These are phyloP conservation scores for Diarsia brunnea DNA, from an alignment of 2,888 invertebrate genomes.

Conservation along the genomic window DNA sequence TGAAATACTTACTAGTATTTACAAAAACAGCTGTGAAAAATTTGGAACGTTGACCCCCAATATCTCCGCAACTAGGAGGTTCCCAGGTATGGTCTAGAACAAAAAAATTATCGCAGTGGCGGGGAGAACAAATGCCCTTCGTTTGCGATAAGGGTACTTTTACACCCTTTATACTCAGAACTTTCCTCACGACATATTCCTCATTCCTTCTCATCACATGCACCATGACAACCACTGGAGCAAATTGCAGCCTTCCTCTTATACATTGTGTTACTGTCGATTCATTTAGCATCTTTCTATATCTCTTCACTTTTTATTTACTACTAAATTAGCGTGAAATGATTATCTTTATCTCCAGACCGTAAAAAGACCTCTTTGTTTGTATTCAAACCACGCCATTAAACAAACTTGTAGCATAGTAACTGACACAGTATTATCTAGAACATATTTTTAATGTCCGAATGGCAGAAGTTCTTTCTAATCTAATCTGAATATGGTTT, in stretches of 20 bases:
- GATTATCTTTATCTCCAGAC: neutral
- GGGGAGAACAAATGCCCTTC: too few relatives aligned
- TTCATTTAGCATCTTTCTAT: neutral
- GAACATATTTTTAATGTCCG: constrained; percentile 30
- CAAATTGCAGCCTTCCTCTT: neutral
- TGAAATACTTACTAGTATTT: too few relatives aligned
- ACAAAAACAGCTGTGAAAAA: too few relatives aligned
- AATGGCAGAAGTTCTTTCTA: constrained; percentile 19
- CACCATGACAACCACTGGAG: neutral
- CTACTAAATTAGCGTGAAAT: neutral
- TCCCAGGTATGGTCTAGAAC: too few relatives aligned
- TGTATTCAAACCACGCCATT: neutral
- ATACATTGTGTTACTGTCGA: neutral
- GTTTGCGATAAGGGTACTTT: too few relatives aligned
- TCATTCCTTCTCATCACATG: neutral
- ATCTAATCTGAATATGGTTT: constrained; percentile 40
- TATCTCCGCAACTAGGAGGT: too few relatives aligned
- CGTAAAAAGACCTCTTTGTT: neutral
- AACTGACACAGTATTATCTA: constrained; percentile 14
- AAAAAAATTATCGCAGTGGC: too few relatives aligned
- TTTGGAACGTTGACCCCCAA: too few relatives aligned
- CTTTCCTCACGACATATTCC: neutral
- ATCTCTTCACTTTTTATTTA: neutral
- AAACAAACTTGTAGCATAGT: constrained; percentile 11
- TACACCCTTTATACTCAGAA: too few relatives aligned